Evolutionary conservation across 2,797 vertebrate species (phyloP).

Genomic region (Thaleichthys pacificus): DNA sequence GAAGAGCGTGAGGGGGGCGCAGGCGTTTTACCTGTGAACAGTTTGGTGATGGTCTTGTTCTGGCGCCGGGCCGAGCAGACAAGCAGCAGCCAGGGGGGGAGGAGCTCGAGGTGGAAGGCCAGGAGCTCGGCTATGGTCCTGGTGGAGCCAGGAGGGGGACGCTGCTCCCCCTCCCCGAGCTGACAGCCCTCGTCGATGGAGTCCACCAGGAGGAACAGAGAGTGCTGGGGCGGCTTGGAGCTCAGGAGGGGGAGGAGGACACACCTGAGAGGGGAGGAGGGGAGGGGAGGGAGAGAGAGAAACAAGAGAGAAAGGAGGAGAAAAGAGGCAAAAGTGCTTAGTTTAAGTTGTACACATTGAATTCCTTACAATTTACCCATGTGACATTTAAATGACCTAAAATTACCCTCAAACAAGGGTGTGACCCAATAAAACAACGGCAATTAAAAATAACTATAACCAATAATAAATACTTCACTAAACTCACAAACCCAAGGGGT

Average conservation of each 20-base stretch:
- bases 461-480: conserved; percentile 1
- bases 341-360: too few species aligned
- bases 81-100: conserved; percentile 95
- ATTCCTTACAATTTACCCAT: too few species aligned
- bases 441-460: not conserved
- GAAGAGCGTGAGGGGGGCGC: not conserved
- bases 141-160: conserved; percentile 75
- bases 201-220: conserved; percentile 90
- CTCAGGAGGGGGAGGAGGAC: conserved; percentile 90
- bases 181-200: conserved; percentile 93
- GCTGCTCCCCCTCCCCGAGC: conserved; percentile 81
- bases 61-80: conserved; percentile 93
- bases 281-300: not conserved
- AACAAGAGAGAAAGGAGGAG: not conserved
- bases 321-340: too few species aligned
- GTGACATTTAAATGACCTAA: too few species aligned
- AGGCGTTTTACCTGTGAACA: conserved; percentile 85
- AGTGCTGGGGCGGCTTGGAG: conserved; percentile 86
- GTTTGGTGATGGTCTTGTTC: conserved; percentile 95
- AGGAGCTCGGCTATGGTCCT: conserved; percentile 93
- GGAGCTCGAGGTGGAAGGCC: conserved; percentile 92
- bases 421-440: not conserved
- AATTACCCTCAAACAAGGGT: not conserved
- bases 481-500: conserved; percentile 14
- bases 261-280: conserved; percentile 74